phyloP scores from a whole-genome alignment of 2,113 vertebrate species.

The Labrus mixtus region DNA sequence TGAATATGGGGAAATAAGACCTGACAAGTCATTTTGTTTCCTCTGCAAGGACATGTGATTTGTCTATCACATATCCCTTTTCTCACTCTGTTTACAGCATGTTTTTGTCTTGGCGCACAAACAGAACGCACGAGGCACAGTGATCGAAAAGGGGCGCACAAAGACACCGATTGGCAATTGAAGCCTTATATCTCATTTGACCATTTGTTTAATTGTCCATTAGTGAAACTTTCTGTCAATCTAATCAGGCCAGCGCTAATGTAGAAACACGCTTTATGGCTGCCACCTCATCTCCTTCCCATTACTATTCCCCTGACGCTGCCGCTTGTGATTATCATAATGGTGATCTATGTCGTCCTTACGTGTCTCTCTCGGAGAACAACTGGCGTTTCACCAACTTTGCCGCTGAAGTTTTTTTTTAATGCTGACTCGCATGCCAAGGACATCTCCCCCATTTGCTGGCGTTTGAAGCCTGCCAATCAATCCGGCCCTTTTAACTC shows the following conservation, averaged over 20 bases:
- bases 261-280: slow-evolving; percentile 75
- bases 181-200: slow-evolving; percentile 71
- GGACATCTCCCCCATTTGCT: slow-evolving; percentile 68
- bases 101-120: slow-evolving; percentile 5
- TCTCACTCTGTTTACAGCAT: slow-evolving; percentile 29
- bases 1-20: slow-evolving; percentile 34
- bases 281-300: slow-evolving; percentile 79
- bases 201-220: slow-evolving; percentile 80
- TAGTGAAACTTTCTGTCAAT: slow-evolving; percentile 77
- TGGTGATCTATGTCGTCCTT: slow-evolving; percentile 81
- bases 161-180: slow-evolving; percentile 66
- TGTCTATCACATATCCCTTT: slow-evolving; percentile 1
- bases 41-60: slow-evolving; percentile 16
- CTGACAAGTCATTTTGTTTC: background rate
- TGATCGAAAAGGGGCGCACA: slow-evolving; percentile 52
- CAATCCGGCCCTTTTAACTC: slow-evolving; percentile 57
- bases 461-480: slow-evolving; percentile 72
- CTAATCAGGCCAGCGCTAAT: slow-evolving; percentile 75
- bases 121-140: background rate
- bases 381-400: slow-evolving; percentile 77
- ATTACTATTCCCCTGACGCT: slow-evolving; percentile 80
- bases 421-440: slow-evolving; percentile 68
- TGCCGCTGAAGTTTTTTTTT: slow-evolving; percentile 72
- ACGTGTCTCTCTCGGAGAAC: slow-evolving; percentile 70
- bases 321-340: slow-evolving; percentile 77